Conservation (phyloP, 1,140 invertebrate species). For the Hyposmocoma kahamanoa region DNA sequence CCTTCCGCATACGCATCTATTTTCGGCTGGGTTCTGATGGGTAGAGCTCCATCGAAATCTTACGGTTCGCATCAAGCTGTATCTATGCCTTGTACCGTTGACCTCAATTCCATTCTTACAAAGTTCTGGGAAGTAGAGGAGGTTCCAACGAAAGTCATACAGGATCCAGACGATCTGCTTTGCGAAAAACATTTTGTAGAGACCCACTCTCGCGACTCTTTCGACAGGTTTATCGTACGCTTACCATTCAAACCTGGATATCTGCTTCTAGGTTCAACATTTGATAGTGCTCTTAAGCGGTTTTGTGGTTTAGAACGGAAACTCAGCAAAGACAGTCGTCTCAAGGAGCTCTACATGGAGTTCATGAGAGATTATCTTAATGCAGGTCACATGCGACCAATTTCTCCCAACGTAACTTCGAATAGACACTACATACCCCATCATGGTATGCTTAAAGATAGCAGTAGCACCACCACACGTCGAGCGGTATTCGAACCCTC, state of each 20-base stretch:
- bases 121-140: slow-evolving; percentile 34
- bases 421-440: slow-evolving; percentile 27
- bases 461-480: slow-evolving; percentile 37
- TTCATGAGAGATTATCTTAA: no score
- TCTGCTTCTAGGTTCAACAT: no score
- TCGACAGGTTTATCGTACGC: slow-evolving; percentile 31
- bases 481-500: slow-evolving; percentile 28
- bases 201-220: slow-evolving; percentile 10
- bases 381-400: no score
- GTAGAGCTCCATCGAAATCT: slow-evolving; percentile 5
- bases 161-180: slow-evolving; percentile 24
- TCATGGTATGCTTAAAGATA: slow-evolving; percentile 31
- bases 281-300: no score
- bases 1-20: slow-evolving; percentile 10
- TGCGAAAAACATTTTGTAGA: slow-evolving; percentile 26
- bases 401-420: no score
- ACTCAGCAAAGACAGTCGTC: no score
- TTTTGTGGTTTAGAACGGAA: no score
- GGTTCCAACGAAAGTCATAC: slow-evolving; percentile 1
- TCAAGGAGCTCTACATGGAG: no score
- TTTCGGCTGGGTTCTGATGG: slow-evolving; percentile 14
- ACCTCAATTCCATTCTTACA: neutral
- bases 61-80: no score
- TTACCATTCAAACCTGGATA: slow-evolving; percentile 36
- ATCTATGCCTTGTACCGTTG: slow-evolving; percentile 3